Conservation (phyloP, 2,797 vertebrate genomes). For the Anguilla megastoma region DNA sequence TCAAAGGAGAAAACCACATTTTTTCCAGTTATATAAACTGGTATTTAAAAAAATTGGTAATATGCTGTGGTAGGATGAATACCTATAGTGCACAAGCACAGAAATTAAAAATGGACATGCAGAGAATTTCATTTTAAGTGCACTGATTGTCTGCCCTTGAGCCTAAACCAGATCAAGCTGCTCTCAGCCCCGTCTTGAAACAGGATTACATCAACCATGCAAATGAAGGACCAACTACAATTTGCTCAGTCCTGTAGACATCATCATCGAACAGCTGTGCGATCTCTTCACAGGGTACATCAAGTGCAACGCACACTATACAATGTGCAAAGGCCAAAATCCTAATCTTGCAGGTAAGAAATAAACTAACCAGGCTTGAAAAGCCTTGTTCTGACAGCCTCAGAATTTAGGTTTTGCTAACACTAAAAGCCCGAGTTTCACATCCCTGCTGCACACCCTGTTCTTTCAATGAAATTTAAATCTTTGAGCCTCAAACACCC, state of each 20-base stretch:
- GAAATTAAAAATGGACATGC: neutral
- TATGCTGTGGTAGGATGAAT: neutral
- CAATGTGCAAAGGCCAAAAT: no score
- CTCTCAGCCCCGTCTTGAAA: slow-evolving; percentile 68
- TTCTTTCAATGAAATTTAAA: no score
- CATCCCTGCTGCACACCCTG: no score
- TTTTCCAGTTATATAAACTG: neutral
- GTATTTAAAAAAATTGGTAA: neutral
- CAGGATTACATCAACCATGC: slow-evolving; percentile 46
- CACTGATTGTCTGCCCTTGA: neutral
- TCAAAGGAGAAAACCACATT: neutral
- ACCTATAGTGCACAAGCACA: neutral
- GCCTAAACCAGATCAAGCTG: slow-evolving; percentile 35
- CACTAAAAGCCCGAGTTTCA: no score
- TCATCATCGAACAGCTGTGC: slow-evolving; percentile 51
- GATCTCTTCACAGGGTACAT: neutral
- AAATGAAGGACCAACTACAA: slow-evolving; percentile 52
- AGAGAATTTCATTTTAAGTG: neutral
- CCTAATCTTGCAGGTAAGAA: no score
- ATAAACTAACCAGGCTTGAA: no score
- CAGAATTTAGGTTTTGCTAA: no score
- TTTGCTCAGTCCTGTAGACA: slow-evolving; percentile 41
- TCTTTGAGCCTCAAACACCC: no score
- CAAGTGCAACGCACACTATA: no score
- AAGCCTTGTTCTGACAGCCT: no score